These are phyloP conservation scores for Hipparchia sbordonii DNA, from an alignment of 2,888 invertebrate species.

Conservation along the genomic window DNA sequence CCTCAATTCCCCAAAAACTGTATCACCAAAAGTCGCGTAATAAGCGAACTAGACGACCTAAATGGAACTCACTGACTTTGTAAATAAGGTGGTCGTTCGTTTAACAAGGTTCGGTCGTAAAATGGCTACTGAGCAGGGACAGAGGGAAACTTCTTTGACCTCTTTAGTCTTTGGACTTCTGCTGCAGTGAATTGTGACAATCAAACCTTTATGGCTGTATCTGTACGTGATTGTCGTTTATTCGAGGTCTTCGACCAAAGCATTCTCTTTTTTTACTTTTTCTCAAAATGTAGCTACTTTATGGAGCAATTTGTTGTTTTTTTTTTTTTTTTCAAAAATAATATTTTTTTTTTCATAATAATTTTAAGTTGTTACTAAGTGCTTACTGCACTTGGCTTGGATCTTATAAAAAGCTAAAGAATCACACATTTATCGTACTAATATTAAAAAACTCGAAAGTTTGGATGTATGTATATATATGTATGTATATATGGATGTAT, in stretches of 20 bases:
- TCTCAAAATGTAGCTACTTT: not conserved
- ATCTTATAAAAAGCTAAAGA: too few species aligned
- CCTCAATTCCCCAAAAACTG: constrained; percentile 27
- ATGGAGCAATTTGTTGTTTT: not conserved
- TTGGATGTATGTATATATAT: too few species aligned
- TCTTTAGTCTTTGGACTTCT: constrained; percentile 25
- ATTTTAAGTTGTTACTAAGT: too few species aligned
- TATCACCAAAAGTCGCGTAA: constrained; percentile 11
- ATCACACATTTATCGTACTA: too few species aligned
- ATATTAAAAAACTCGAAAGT: too few species aligned
- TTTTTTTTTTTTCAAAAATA: not conserved
- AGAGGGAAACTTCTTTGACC: constrained; percentile 16
- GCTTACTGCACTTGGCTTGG: too few species aligned
- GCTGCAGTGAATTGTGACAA: constrained; percentile 30
- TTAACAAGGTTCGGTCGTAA: not conserved
- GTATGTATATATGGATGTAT: too few species aligned
- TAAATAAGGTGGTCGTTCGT: not conserved
- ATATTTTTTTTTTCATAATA: not conserved
- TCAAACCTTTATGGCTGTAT: constrained; percentile 31
- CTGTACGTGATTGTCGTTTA: constrained; percentile 31
- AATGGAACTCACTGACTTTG: not conserved
- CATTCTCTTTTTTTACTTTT: not conserved
- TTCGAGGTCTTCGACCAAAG: constrained; percentile 3
- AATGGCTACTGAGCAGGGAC: constrained; percentile 13
- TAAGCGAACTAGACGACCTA: not conserved